Percentiles rank a stretch among this genome's conserved stretches.
These are phyloP conservation scores for Bombus superbus DNA, from an alignment of 1,140 invertebrate genomes.

Conservation along the genomic window DNA sequence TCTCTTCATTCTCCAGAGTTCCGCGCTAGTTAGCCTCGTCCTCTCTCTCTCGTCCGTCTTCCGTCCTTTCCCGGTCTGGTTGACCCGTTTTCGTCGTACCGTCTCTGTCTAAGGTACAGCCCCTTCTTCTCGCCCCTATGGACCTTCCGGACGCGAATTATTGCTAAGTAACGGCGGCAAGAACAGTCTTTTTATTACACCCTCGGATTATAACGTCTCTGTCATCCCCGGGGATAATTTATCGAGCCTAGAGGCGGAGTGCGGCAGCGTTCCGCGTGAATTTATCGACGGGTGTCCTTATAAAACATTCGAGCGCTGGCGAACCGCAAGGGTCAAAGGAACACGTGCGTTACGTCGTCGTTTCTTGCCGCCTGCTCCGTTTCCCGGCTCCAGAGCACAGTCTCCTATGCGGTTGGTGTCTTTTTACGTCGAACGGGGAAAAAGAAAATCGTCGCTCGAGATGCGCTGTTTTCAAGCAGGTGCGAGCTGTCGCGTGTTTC, in stretches of 20 bases:
- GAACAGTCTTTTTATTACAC: conserved; percentile 63
- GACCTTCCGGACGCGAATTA: conserved; percentile 60
- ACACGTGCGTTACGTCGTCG: conserved; percentile 60
- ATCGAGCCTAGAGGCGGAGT: conserved; percentile 56
- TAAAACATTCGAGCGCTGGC: conserved; percentile 48
- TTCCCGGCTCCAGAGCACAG: not conserved
- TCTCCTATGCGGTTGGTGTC: not conserved
- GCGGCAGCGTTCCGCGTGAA: conserved; percentile 50
- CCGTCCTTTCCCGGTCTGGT: not conserved
- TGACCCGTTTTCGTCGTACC: conserved; percentile 11
- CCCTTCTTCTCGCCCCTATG: conserved; percentile 6
- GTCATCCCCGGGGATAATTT: conserved; percentile 72
- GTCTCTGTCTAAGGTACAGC: not conserved
- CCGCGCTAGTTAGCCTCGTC: not conserved
- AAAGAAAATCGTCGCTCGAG: too few species aligned
- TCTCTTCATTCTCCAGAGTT: not conserved
- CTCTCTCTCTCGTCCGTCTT: not conserved
- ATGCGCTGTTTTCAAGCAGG: too few species aligned
- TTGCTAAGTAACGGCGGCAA: conserved; percentile 61
- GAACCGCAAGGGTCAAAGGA: conserved; percentile 62
- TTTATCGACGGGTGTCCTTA: conserved; percentile 69
- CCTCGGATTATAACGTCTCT: conserved; percentile 72
- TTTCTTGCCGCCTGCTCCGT: not conserved
- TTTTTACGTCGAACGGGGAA: not conserved
- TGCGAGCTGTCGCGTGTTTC: not conserved